Evolutionary conservation across 2,888 invertebrate species (phyloP).

Genomic region (Trisateles emortualis): DNA sequence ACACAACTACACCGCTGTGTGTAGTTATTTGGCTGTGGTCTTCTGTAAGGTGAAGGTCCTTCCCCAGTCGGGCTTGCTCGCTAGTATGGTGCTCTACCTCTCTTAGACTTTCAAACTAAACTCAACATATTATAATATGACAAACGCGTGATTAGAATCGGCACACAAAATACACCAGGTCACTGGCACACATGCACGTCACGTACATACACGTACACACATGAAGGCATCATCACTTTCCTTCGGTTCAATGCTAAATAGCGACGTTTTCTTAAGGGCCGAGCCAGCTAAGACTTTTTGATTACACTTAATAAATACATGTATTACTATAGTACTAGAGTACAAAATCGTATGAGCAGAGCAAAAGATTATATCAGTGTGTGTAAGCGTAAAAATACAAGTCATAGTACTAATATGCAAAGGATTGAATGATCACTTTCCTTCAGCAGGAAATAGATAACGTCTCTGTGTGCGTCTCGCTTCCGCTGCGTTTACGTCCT

Average conservation of each 20-base stretch:
- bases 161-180: slow-evolving; percentile 34
- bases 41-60: no score
- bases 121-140: slow-evolving; percentile 36
- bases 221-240: slow-evolving; percentile 7
- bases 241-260: neutral
- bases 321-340: no score
- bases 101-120: slow-evolving; percentile 29
- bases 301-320: no score
- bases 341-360: no score
- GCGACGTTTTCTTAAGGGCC: neutral
- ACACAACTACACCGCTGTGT: no score
- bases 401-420: slow-evolving; percentile 1
- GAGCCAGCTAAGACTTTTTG: no score
- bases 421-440: slow-evolving; percentile 33
- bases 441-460: slow-evolving; percentile 40
- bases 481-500: slow-evolving; percentile 40
- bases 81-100: no score
- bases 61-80: no score
- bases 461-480: slow-evolving; percentile 24
- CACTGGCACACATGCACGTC: slow-evolving; percentile 42
- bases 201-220: slow-evolving; percentile 34
- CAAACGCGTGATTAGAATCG: slow-evolving; percentile 39
- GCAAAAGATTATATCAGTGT: neutral
- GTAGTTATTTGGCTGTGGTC: no score
- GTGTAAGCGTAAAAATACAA: neutral